Percentiles rank a stretch among this genome's conserved stretches.
Conservation (phyloP, 2,888 invertebrate genomes). For the Tinea pellionella region DNA sequence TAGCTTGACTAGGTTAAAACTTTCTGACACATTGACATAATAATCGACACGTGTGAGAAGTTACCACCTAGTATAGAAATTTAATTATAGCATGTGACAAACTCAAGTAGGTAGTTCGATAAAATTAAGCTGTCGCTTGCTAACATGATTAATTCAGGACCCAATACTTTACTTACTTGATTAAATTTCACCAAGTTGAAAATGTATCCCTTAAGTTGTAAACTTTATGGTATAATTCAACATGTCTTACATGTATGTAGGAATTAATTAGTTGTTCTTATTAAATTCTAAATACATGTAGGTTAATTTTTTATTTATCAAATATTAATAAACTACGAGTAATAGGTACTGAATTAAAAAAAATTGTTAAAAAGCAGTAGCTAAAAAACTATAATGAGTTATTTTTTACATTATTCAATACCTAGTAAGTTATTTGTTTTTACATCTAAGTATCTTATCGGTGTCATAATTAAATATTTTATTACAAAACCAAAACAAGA, state of each 20-base stretch:
- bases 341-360: too few relatives aligned
- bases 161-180: slow-evolving; percentile 54
- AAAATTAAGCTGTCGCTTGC: slow-evolving; percentile 11
- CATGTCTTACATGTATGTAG: neutral
- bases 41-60: neutral
- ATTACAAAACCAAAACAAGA: too few relatives aligned
- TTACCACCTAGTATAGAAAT: neutral
- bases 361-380: too few relatives aligned
- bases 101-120: neutral
- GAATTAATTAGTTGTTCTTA: neutral
- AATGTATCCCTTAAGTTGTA: slow-evolving; percentile 29
- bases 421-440: too few relatives aligned
- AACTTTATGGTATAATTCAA: slow-evolving; percentile 30
- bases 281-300: neutral
- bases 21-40: neutral
- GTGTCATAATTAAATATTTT: too few relatives aligned
- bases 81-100: slow-evolving; percentile 3
- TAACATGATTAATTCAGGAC: slow-evolving; percentile 39
- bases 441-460: too few relatives aligned
- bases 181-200: slow-evolving; percentile 50
- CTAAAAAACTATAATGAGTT: too few relatives aligned
- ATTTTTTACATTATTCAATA: too few relatives aligned
- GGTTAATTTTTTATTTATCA: too few relatives aligned
- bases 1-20: neutral
- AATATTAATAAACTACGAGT: too few relatives aligned